A percentile compares a stretch with the other conserved stretches of the same genome.
Conservation (phyloP, 2,797 vertebrate genomes). For the Atherinosoma microstoma region DNA sequence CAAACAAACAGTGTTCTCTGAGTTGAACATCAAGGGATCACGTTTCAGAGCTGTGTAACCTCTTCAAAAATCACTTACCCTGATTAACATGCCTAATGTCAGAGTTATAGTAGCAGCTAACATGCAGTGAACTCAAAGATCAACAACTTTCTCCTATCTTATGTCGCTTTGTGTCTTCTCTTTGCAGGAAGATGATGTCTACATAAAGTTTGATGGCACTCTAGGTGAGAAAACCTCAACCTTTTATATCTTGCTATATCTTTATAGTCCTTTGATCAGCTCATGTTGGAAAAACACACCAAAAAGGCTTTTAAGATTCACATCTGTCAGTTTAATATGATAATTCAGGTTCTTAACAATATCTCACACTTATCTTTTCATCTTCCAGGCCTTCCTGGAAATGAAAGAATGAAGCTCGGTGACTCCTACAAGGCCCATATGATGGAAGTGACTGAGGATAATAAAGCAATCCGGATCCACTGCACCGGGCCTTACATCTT, state of each 20-base stretch:
- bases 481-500: slow-evolving; percentile 71
- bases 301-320: slow-evolving; percentile 8
- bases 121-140: background rate
- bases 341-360: too few relatives aligned
- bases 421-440: accelerated
- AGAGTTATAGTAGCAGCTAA: slow-evolving; percentile 13
- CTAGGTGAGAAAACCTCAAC: slow-evolving; percentile 38
- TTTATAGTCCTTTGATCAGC: background rate
- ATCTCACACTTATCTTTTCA: background rate
- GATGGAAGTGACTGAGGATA: slow-evolving; percentile 8
- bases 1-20: slow-evolving; percentile 35
- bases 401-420: accelerated
- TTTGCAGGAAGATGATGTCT: slow-evolving; percentile 19
- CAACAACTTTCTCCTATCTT: background rate
- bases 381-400: background rate
- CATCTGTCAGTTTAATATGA: background rate
- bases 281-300: background rate
- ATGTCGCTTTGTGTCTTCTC: background rate
- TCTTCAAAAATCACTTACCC: slow-evolving; percentile 27
- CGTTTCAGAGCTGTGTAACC: slow-evolving; percentile 31
- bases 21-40: slow-evolving; percentile 32
- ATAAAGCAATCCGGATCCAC: slow-evolving; percentile 17
- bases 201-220: slow-evolving; percentile 44
- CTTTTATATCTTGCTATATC: background rate
- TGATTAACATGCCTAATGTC: background rate